Base-by-base conservation (phyloP, 2,113 vertebrate species). In the Oryzias celebensis region DNA sequence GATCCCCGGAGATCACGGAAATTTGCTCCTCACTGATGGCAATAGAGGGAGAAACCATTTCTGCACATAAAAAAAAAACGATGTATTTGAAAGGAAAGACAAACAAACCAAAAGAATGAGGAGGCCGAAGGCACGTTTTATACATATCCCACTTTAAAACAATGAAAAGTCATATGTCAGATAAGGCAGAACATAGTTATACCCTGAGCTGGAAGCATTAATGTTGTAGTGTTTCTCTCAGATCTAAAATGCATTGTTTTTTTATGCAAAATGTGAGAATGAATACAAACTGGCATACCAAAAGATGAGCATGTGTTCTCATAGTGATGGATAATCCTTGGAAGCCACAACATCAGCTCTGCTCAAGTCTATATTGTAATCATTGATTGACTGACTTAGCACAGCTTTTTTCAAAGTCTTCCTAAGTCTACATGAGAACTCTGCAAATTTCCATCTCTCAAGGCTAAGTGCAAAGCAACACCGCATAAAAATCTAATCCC, bases 111-210 rank as follows among this genome's bases (percentile, higher is more conserved):
- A 51, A 53, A 53, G 63, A 64, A 58, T 50, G 53, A 52, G 62
- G 69, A 26, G 18, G 45, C 24, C 57, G 70, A 77, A 53, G 66
- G 78, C 68, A 64, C 78, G 74, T 84, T 70, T 72, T 67, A 69
- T 75, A 81, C 78, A 68, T 79, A 51, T 84, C 56, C 62, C 69
- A 73, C 65, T 78, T 54, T 17, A 24, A 70, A 65, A 70, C 52
- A 77, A 89, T 84, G 79, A 89, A 85, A 80, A 76, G 75, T 88
- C 69, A 49, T 66, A 62, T 81, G 76, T 84, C 82, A 74, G 80
- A 78, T 66, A 53, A 81, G 81, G 71, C 75, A 72, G 68, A 63
- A 55, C 60, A 71, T 66, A 79, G 84, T 88, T 84, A 77, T 76
- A 75, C 63, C 62, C 66, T 57, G 51, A 54, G 68, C 59, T 58